phyloP scores from a whole-genome alignment of 2,113 vertebrate species.

The Turdus rufiventris region DNA sequence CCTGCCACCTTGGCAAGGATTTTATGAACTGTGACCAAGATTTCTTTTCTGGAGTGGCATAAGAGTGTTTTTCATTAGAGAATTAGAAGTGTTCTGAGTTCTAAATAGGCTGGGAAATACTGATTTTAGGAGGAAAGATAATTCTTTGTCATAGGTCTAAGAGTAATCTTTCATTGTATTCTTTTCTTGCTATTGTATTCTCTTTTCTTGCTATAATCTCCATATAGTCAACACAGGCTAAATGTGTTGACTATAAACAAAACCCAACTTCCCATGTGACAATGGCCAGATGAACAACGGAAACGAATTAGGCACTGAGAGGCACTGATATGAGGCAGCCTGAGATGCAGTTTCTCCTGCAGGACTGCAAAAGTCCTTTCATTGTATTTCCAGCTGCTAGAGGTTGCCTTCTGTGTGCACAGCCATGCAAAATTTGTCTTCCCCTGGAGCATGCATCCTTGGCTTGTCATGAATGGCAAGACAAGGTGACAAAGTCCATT shows the following conservation, averaged over 20 bases:
- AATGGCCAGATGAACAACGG: not conserved
- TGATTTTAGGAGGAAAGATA: not conserved
- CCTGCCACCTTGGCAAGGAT: not conserved
- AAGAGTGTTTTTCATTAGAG: not conserved
- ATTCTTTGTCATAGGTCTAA: not conserved
- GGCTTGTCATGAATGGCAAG: not conserved
- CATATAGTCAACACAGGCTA: not conserved
- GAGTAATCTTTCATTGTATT: not conserved
- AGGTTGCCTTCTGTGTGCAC: not conserved
- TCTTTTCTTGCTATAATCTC: not conserved
- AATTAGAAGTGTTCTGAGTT: not conserved
- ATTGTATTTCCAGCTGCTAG: not conserved
- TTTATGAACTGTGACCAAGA: not conserved
- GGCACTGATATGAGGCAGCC: not conserved
- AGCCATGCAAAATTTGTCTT: not conserved
- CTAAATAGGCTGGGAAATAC: not conserved
- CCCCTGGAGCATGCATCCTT: not conserved
- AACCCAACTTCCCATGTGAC: not conserved
- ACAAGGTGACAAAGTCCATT: not conserved
- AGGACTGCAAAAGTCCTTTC: not conserved
- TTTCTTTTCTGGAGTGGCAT: not conserved
- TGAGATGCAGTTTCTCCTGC: not conserved
- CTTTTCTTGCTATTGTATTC: not conserved
- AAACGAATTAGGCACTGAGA: not conserved
- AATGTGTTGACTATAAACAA: not conserved